Evolutionary conservation across 2,888 invertebrate species (phyloP), one percentile per base, ranked within the genome.

Genomic region (Pyrrhia umbra): DNA sequence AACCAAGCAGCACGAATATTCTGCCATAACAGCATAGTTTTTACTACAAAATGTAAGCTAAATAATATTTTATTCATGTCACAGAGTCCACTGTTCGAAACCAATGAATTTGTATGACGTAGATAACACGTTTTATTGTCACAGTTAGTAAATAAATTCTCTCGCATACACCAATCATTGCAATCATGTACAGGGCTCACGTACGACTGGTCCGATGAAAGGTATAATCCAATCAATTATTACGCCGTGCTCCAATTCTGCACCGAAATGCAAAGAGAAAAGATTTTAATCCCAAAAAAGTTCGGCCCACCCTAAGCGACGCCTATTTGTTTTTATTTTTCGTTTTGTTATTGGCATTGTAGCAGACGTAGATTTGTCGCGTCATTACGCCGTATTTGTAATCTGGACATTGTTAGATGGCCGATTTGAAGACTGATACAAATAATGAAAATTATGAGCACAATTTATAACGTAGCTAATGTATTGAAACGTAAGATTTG

Each of bases 151-250:
- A 90, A 91, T 91, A 91, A 90, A 92, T 89, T 89, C 80, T 63
- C 79, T 82, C 85, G 83, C 82, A 85, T 86, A 78, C 84, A 85
- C 87, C 90, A 91, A 91, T 92, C 92, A 86, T 88, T 91, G 87
- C 90, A 91, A 91, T 92, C 92, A 86, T 88, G 91, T 88, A 91
- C 88, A 72, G 88, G 86, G 89, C 91, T 92, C 93, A 92, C 92
- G 93, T 92, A 87, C 80, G 75, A 58, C 61, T 51, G 54, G 55
- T 79, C 86, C 88, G 86, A 83, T 90, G 89, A 88, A 90, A 90
- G 90, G 90, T 88, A 90, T 93, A 92, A 93, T 92, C 90, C 91
- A 89, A 93, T 93, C 92, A 92, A 93, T 93, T 93, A 93, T 92
- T 88, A 88, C 88, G 85, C 80, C 88, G 90, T 88, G 90, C 80